These are phyloP conservation scores for Limanda limanda DNA, from an alignment of 2,113 vertebrate species.

Conservation along the genomic window DNA sequence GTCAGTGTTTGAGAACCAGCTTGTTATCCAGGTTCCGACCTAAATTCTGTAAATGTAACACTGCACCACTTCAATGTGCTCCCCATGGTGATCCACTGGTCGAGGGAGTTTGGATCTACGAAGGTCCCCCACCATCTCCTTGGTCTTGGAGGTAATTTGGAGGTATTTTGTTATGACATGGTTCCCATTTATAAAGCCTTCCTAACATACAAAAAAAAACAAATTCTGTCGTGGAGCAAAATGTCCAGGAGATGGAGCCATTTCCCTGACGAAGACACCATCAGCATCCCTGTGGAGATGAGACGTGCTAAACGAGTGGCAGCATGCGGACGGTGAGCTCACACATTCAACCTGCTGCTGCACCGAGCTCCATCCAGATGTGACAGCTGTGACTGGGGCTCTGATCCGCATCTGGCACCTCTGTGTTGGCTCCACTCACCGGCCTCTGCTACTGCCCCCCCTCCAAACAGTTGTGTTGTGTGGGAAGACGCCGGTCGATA, in stretches of 20 bases:
- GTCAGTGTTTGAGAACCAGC: too few relatives aligned
- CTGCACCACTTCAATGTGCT: too few relatives aligned
- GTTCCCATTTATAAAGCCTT: too few relatives aligned
- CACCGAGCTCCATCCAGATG: slow-evolving; percentile 25
- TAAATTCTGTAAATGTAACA: too few relatives aligned
- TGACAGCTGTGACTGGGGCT: background rate
- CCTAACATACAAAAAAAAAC: too few relatives aligned
- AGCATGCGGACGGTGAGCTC: slow-evolving; percentile 6
- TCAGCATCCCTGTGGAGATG: background rate
- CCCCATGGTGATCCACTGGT: too few relatives aligned
- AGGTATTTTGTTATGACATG: too few relatives aligned
- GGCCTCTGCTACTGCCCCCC: slow-evolving; percentile 19
- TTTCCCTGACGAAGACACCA: slow-evolving; percentile 3
- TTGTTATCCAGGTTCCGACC: too few relatives aligned
- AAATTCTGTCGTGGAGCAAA: background rate
- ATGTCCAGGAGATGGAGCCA: slow-evolving; percentile 53
- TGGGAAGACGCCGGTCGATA: slow-evolving; percentile 40
- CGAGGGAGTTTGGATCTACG: too few relatives aligned
- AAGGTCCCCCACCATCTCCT: too few relatives aligned
- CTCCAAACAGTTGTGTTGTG: slow-evolving; percentile 36
- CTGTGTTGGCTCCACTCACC: slow-evolving; percentile 21
- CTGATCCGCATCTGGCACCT: slow-evolving; percentile 28
- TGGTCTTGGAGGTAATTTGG: too few relatives aligned
- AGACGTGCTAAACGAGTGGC: slow-evolving; percentile 32
- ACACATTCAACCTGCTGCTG: slow-evolving; percentile 13